These are phyloP conservation scores for Clistopyga incitator DNA, from an alignment of 2,888 invertebrate species.

Conservation along the genomic window DNA sequence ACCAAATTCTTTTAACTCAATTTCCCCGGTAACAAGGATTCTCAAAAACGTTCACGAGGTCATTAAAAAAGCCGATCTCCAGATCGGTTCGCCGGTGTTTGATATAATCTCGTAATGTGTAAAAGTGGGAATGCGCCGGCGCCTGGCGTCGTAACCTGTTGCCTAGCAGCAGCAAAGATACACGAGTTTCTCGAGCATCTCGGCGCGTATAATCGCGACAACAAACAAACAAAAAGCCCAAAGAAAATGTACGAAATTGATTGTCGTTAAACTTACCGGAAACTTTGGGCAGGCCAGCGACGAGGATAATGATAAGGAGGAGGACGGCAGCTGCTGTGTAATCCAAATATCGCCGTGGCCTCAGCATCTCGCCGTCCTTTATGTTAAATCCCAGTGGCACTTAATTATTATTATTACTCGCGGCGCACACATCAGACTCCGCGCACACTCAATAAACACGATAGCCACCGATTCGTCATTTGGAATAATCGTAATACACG, in stretches of 20 bases:
- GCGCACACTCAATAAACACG: slow-evolving; percentile 78
- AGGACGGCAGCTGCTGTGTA: slow-evolving; percentile 76
- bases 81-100: slow-evolving; percentile 52
- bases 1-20: slow-evolving; percentile 13
- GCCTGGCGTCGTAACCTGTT: slow-evolving; percentile 81
- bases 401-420: slow-evolving; percentile 65
- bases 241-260: not conserved
- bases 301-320: slow-evolving; percentile 63
- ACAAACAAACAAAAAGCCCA: slow-evolving; percentile 25
- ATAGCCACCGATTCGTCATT: slow-evolving; percentile 68
- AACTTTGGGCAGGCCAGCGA: slow-evolving; percentile 62
- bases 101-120: too few relatives aligned
- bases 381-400: slow-evolving; percentile 71
- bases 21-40: slow-evolving; percentile 20
- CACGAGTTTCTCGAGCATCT: slow-evolving; percentile 29
- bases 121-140: slow-evolving; percentile 76
- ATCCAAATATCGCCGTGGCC: slow-evolving; percentile 82
- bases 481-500: slow-evolving; percentile 41
- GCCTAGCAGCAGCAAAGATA: slow-evolving; percentile 79
- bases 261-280: slow-evolving; percentile 66
- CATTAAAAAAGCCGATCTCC: too few relatives aligned
- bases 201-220: not conserved
- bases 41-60: too few relatives aligned
- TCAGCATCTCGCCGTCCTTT: slow-evolving; percentile 79
- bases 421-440: slow-evolving; percentile 81